Conservation (phyloP, 2,888 invertebrate genomes). For the Synanthedon tipuliformis region DNA sequence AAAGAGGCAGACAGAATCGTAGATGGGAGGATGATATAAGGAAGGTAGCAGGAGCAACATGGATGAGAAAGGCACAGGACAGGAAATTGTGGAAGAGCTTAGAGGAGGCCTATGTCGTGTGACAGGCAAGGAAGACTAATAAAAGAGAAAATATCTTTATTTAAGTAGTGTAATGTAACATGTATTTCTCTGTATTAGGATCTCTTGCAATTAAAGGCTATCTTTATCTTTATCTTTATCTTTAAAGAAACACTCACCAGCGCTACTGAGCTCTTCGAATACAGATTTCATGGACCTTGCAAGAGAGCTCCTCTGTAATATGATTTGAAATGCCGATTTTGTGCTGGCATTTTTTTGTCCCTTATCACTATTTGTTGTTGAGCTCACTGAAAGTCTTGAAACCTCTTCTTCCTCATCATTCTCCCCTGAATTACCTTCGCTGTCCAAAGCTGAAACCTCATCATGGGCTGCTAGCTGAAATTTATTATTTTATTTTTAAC, state of each 20-base stretch:
- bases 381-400: constrained; percentile 46
- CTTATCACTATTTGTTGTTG: constrained; percentile 36
- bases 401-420: constrained; percentile 56
- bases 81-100: no score
- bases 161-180: no score
- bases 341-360: constrained; percentile 28
- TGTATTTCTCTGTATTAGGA: no score
- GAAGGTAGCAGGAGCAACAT: no score
- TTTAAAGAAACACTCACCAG: constrained; percentile 44
- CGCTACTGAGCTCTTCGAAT: constrained; percentile 79
- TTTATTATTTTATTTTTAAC: not conserved
- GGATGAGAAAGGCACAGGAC: no score
- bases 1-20: no score
- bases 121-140: no score
- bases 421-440: constrained; percentile 47
- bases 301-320: constrained; percentile 83
- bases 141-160: no score
- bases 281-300: constrained; percentile 87
- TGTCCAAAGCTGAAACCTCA: constrained; percentile 66
- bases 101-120: no score
- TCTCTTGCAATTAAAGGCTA: no score
- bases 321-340: constrained; percentile 81
- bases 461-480: constrained; percentile 68
- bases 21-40: no score
- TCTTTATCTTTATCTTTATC: no score